Conservation (phyloP, 2,797 vertebrate species). For the Setipinna tenuifilis region DNA sequence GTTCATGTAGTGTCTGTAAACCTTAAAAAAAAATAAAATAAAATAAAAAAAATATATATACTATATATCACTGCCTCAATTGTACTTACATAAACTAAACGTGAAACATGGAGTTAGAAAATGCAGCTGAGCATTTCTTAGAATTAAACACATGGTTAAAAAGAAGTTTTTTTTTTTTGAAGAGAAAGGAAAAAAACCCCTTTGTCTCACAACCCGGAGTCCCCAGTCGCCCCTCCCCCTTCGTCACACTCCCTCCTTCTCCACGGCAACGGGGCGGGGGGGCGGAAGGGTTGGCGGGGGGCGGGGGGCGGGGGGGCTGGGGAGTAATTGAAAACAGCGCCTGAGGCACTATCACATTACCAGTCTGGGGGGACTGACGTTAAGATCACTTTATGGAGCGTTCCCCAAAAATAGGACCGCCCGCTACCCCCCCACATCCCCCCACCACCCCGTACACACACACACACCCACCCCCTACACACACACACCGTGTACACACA, state of each 20-base stretch:
- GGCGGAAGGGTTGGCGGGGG: not conserved
- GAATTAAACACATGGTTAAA: not conserved
- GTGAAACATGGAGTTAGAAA: not conserved
- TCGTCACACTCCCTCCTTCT: not conserved
- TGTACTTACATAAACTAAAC: not conserved
- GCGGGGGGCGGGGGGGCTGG: conserved; percentile 42
- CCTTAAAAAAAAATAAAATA: not conserved
- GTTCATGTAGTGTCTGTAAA: not conserved
- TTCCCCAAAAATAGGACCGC: conserved; percentile 54
- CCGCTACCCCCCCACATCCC: conserved; percentile 52
- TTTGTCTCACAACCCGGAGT: not conserved
- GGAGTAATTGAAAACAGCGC: conserved; percentile 67
- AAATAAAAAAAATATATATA: too few species aligned
- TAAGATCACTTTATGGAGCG: conserved; percentile 60
- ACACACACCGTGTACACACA: not conserved
- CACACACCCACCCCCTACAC: conserved; percentile 3
- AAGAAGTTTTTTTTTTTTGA: not conserved
- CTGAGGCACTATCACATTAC: conserved; percentile 61
- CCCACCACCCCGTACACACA: conserved; percentile 32
- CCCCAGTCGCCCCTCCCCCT: not conserved
- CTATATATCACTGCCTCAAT: not conserved
- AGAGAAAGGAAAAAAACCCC: not conserved
- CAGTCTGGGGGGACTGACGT: conserved; percentile 62
- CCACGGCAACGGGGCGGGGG: not conserved
- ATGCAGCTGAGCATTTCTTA: not conserved